A percentile compares a stretch with the other conserved stretches of the same genome.
Conservation (phyloP, 2,113 vertebrate genomes). For the Ibidorhyncha struthersii region DNA sequence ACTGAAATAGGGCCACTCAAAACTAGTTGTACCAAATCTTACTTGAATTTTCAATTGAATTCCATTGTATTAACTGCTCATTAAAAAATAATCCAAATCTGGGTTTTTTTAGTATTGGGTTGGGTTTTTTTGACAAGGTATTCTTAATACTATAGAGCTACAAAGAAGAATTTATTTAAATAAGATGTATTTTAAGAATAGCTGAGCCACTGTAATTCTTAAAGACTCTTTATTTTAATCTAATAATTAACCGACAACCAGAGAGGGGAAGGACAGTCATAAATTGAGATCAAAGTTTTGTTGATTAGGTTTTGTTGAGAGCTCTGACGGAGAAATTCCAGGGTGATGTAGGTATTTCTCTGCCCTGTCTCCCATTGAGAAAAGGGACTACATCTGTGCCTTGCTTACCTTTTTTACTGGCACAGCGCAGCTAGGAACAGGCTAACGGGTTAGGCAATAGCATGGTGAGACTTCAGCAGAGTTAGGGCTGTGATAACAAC, state of each 20-base stretch:
- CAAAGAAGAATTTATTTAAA: not conserved
- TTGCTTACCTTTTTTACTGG: not conserved
- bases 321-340: not conserved
- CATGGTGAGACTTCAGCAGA: not conserved
- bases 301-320: not conserved
- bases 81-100: not conserved
- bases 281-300: not conserved
- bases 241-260: not conserved
- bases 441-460: not conserved
- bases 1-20: not conserved
- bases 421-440: not conserved
- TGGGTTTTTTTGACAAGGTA: not conserved
- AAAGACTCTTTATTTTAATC: not conserved
- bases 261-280: not conserved
- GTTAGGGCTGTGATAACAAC: not conserved
- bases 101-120: accelerated
- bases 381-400: not conserved
- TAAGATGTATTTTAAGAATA: not conserved
- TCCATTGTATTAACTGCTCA: not conserved
- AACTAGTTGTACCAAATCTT: not conserved
- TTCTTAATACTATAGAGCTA: not conserved
- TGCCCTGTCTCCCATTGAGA: not conserved
- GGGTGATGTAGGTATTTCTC: accelerated
- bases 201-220: not conserved
- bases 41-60: not conserved